These are phyloP conservation scores for Onychomys arenicola DNA, from an alignment of 2,797 vertebrate genomes.

Conservation along the genomic window DNA sequence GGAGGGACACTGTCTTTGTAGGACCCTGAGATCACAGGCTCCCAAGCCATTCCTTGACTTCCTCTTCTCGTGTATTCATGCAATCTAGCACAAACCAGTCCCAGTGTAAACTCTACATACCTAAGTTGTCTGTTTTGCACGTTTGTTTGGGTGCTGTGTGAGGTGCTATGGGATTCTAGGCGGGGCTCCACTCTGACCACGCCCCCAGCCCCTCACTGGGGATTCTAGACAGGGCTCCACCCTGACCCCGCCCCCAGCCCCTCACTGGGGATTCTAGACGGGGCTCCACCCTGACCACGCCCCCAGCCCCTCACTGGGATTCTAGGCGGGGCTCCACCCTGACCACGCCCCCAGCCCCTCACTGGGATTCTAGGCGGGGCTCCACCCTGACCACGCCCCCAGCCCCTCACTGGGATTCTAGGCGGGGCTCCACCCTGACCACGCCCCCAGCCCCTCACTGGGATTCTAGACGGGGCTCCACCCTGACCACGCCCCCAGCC, in stretches of 20 bases:
- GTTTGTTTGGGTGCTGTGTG: neutral
- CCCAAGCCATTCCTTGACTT: neutral
- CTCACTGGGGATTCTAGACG: too few relatives aligned
- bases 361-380: neutral
- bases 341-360: too few relatives aligned
- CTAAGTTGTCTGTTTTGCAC: neutral
- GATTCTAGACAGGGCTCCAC: too few relatives aligned
- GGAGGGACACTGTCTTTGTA: rapidly evolving
- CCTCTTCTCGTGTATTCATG: neutral
- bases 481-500: neutral
- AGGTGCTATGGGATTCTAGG: neutral
- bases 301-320: too few relatives aligned
- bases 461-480: neutral
- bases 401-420: too few relatives aligned
- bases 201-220: too few relatives aligned
- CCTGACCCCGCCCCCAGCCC: too few relatives aligned
- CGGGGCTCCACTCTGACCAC: neutral
- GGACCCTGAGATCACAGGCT: neutral
- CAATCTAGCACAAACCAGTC: neutral
- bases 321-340: too few relatives aligned
- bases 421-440: too few relatives aligned
- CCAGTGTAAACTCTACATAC: too few relatives aligned
- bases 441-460: neutral
- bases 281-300: too few relatives aligned
- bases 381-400: neutral